phyloP scores from a whole-genome alignment of 2,888 invertebrate genomes.

The Drosophila paranaensis region DNA sequence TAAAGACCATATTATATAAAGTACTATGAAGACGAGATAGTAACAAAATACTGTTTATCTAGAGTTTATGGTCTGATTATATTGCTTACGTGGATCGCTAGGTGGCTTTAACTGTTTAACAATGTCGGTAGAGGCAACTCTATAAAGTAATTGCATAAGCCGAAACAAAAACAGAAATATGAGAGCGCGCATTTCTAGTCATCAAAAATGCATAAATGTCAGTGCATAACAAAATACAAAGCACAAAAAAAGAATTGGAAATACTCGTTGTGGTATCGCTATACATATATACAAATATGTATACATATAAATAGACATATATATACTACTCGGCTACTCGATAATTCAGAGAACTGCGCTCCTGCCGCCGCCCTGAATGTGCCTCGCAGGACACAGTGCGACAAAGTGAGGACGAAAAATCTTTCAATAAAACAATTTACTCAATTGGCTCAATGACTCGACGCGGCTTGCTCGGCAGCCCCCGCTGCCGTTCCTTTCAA shows the following conservation, averaged over 20 bases:
- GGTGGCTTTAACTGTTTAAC: neutral
- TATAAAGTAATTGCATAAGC: slow-evolving; percentile 18
- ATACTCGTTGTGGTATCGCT: slow-evolving; percentile 13
- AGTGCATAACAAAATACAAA: slow-evolving; percentile 29
- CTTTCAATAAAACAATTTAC: slow-evolving; percentile 82
- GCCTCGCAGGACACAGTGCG: slow-evolving; percentile 2
- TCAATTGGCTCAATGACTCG: slow-evolving; percentile 82
- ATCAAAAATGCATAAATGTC: slow-evolving; percentile 77
- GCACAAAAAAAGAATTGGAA: slow-evolving; percentile 6
- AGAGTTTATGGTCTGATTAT: no score
- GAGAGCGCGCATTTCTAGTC: slow-evolving; percentile 38
- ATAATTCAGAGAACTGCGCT: slow-evolving; percentile 29
- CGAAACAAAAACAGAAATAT: slow-evolving; percentile 17
- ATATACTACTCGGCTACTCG: slow-evolving; percentile 15
- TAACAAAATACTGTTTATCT: no score
- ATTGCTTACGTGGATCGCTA: no score
- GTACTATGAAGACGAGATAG: no score
- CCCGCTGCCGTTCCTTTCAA: slow-evolving; percentile 44
- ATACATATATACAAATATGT: neutral
- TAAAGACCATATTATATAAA: no score
- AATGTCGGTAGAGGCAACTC: neutral
- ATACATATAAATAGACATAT: slow-evolving; percentile 2
- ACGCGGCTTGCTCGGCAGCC: slow-evolving; percentile 49
- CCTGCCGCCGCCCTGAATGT: neutral
- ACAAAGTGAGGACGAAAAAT: slow-evolving; percentile 60